These are phyloP conservation scores for Polypedilum vanderplanki DNA, from an alignment of 1,140 invertebrate genomes.

Conservation along the genomic window DNA sequence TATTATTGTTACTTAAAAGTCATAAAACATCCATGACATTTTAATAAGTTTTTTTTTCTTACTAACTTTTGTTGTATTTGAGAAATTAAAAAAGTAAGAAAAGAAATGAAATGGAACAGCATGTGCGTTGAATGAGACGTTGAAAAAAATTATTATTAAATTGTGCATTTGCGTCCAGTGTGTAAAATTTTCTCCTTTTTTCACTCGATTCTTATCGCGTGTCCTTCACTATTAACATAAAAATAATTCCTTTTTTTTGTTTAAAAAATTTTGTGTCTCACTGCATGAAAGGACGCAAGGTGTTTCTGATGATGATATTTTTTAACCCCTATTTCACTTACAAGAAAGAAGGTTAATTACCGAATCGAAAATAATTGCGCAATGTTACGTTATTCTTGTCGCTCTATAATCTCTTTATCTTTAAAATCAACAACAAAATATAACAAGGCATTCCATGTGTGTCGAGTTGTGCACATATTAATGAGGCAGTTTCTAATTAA, in stretches of 20 bases:
- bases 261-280: too few relatives aligned
- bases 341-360: constrained; percentile 4
- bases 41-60: constrained; percentile 22
- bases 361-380: constrained; percentile 27
- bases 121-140: constrained; percentile 5
- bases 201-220: constrained; percentile 23
- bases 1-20: neutral
- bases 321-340: constrained; percentile 17
- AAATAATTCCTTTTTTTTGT: neutral
- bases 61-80: too few relatives aligned
- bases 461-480: neutral
- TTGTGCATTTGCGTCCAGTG: constrained; percentile 25
- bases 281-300: constrained; percentile 10
- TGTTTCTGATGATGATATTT: neutral
- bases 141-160: neutral
- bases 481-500: neutral
- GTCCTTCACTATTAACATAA: neutral
- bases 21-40: constrained; percentile 27
- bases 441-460: constrained; percentile 4
- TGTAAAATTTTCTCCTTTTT: neutral
- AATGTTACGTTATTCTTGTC: neutral
- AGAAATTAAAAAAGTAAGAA: too few relatives aligned
- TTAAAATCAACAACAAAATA: neutral
- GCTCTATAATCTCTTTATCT: constrained; percentile 5
- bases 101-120: neutral